phyloP scores from a whole-genome alignment of 2,888 invertebrate genomes.

The Folsomia manolachei region DNA sequence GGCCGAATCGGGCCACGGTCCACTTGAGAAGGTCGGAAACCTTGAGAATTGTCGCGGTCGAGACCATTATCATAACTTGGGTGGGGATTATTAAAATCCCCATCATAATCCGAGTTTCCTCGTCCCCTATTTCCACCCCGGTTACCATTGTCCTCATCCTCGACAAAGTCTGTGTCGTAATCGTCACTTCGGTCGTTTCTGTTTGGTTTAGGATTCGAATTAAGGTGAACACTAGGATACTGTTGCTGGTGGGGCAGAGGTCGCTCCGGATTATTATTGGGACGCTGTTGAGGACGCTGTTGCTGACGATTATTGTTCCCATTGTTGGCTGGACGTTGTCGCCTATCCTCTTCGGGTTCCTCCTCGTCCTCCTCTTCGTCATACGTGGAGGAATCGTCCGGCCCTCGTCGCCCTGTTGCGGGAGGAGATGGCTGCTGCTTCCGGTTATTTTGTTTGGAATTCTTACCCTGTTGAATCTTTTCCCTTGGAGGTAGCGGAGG shows the following conservation, averaged over 20 bases:
- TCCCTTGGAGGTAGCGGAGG: slow-evolving; percentile 6
- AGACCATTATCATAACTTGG: slow-evolving; percentile 29
- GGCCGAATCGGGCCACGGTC: slow-evolving; percentile 40
- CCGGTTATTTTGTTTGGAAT: background rate
- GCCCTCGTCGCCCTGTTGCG: background rate
- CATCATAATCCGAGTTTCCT: slow-evolving; percentile 14
- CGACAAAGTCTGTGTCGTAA: background rate
- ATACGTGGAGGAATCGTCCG: slow-evolving; percentile 12
- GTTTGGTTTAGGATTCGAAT: slow-evolving; percentile 1
- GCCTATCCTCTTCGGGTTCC: slow-evolving; percentile 22
- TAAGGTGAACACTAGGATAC: background rate
- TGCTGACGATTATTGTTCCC: background rate
- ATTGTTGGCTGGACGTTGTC: background rate
- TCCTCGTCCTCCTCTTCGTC: slow-evolving; percentile 37
- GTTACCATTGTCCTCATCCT: background rate
- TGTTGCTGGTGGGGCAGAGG: slow-evolving; percentile 12
- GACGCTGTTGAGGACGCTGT: background rate
- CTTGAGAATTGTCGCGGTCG: background rate
- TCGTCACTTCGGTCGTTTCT: slow-evolving; percentile 2
- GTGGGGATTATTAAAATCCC: slow-evolving; percentile 32
- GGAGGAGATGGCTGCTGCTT: background rate
- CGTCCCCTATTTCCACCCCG: background rate
- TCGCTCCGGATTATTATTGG: background rate
- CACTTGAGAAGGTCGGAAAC: slow-evolving; percentile 34
- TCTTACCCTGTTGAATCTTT: background rate